Evolutionary conservation across 1,140 invertebrate species (phyloP), one percentile per base, ranked within the genome.

Genomic region (Philopotamus ludificatus): DNA sequence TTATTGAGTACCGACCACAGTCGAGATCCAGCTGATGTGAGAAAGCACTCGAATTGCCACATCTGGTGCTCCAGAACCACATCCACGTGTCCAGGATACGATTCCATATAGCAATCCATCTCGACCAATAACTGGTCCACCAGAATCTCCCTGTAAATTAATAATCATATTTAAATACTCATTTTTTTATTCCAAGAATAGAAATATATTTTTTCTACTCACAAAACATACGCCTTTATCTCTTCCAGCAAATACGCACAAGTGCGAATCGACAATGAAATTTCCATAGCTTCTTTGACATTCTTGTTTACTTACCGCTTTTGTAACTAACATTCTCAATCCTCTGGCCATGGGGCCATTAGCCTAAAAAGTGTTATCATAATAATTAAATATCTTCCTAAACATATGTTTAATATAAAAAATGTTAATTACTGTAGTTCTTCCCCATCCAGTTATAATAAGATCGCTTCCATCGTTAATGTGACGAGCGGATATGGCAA

Each of bases 121-220:
- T 15, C 54, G 34, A 23, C 54, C 54, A 44, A 58, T n/a, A n/a
- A n/a, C n/a, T n/a, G n/a, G n/a, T n/a, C n/a, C n/a, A n/a, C n/a
- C n/a, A n/a, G n/a, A n/a, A 58, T 58, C 54, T 1, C 54, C 54
- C 54, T 58, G 21, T 7, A 53, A 50, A 8, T 22, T 20, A n/a
- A n/a, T n/a, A n/a, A n/a, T n/a, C n/a, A n/a, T n/a, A n/a, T n/a
- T n/a, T n/a, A n/a, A n/a, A n/a, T n/a, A n/a, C n/a, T n/a, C n/a
- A n/a, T n/a, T n/a, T n/a, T n/a, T n/a, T n/a, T n/a, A n/a, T n/a
- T 45, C 12, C 44, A 15, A 45, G 34, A 1, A 53, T 53, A 26
- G 2, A n/a, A 8, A 8, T 28, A 34, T n/a, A n/a, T n/a, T n/a
- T n/a, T n/a, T n/a, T 15, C 20, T n/a, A 54, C 1, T 54, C 41